phyloP scores from a whole-genome alignment of 2,797 vertebrate genomes.

The Catharus ustulatus region DNA sequence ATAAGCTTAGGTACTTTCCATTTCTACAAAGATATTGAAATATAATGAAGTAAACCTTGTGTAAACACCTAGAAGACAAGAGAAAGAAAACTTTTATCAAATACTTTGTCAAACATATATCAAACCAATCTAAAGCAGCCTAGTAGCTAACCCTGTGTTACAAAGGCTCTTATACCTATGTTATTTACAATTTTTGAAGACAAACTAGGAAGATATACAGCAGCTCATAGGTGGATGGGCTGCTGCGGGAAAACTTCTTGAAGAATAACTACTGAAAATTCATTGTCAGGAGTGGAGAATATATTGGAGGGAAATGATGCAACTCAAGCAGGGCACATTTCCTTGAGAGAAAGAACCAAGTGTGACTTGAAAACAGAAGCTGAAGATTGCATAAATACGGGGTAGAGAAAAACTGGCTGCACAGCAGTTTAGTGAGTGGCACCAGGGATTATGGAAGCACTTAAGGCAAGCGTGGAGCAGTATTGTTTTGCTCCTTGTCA shows the following conservation, averaged over 20 bases:
- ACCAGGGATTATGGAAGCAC: not conserved
- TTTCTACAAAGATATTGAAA: not conserved
- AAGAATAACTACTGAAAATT: not conserved
- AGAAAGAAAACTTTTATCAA: not conserved
- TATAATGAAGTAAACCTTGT: not conserved
- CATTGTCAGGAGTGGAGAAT: not conserved
- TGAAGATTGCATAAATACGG: not conserved
- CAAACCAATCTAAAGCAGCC: not conserved
- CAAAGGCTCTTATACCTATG: not conserved
- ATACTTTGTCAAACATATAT: not conserved
- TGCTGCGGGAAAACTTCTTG: not conserved
- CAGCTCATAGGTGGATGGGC: not conserved
- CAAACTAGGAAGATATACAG: not conserved
- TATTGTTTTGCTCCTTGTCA: not conserved
- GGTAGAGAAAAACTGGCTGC: not conserved
- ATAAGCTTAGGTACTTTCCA: not conserved
- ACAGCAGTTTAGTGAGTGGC: not conserved
- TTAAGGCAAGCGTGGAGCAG: not conserved
- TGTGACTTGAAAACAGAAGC: not conserved
- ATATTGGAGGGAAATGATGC: not conserved
- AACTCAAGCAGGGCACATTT: not conserved
- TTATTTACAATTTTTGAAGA: not conserved
- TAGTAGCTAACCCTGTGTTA: not conserved
- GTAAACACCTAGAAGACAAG: not conserved
- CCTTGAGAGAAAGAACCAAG: not conserved